A percentile compares a stretch with the other conserved stretches of the same genome.
Conservation (phyloP, 2,888 invertebrate species). For the Deilephila porcellus region DNA sequence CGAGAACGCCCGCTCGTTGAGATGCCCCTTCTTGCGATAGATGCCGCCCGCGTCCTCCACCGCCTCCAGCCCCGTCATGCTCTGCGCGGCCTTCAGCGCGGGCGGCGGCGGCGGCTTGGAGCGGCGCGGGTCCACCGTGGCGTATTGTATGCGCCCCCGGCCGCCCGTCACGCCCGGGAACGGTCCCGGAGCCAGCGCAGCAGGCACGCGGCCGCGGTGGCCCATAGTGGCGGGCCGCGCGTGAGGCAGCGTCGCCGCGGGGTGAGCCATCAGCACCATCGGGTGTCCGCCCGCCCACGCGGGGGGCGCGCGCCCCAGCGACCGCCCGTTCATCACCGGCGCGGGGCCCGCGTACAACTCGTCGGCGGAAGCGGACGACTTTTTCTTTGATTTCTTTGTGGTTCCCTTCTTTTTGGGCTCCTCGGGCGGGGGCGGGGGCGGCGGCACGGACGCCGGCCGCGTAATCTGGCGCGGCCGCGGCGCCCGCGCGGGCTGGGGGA, state of each 20-base stretch:
- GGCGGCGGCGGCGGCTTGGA: constrained; percentile 86
- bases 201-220: constrained; percentile 85
- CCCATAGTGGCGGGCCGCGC: constrained; percentile 80
- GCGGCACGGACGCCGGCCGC: constrained; percentile 92
- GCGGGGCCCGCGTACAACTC: constrained; percentile 84
- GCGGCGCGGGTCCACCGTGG: constrained; percentile 86
- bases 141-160: constrained; percentile 83
- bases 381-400: constrained; percentile 84
- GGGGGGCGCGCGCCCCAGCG: constrained; percentile 76
- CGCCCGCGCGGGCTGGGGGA: constrained; percentile 85
- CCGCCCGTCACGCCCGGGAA: constrained; percentile 69
- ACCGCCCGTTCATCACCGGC: constrained; percentile 74
- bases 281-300: constrained; percentile 77
- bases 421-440: constrained; percentile 90
- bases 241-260: constrained; percentile 76
- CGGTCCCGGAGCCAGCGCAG: constrained; percentile 80
- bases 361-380: constrained; percentile 84
- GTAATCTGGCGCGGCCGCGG: constrained; percentile 92
- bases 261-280: constrained; percentile 80
- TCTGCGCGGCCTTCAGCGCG: constrained; percentile 87
- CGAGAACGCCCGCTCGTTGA: constrained; percentile 96
- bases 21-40: constrained; percentile 94
- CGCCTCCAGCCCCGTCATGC: constrained; percentile 87
- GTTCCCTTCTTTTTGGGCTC: constrained; percentile 86
- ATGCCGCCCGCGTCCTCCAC: constrained; percentile 88